These are phyloP conservation scores for Papilio gigon DNA, from an alignment of 2,888 invertebrate species.

Conservation along the genomic window DNA sequence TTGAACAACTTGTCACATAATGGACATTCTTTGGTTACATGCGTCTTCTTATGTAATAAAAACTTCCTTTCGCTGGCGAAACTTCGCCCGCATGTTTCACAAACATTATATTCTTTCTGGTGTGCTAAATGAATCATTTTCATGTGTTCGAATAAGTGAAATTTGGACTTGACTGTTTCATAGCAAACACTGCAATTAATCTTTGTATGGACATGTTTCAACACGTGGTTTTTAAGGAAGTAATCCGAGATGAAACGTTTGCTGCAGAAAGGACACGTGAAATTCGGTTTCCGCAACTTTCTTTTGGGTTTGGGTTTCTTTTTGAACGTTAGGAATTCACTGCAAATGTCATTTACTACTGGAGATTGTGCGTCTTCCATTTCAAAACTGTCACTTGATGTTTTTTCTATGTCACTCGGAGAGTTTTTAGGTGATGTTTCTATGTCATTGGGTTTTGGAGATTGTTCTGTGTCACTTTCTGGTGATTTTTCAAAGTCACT, in stretches of 20 bases:
- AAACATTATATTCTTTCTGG: conserved; percentile 50
- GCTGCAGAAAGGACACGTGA: conserved; percentile 65
- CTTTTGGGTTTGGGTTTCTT: conserved; percentile 52
- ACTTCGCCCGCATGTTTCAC: conserved; percentile 61
- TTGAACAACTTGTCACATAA: conserved; percentile 64
- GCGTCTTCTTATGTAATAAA: conserved; percentile 56
- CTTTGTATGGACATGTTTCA: conserved; percentile 59
- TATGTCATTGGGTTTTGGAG: conserved; percentile 47
- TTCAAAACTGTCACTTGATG: no score
- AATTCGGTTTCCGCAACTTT: conserved; percentile 49
- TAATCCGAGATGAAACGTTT: conserved; percentile 73
- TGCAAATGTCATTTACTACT: conserved; percentile 54
- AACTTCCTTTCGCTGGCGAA: conserved; percentile 55
- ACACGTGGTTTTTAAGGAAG: conserved; percentile 65
- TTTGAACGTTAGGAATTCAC: conserved; percentile 70
- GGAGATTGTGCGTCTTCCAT: conserved; percentile 12
- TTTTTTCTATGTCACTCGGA: not conserved
- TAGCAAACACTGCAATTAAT: conserved; percentile 59
- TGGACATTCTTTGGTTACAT: conserved; percentile 57
- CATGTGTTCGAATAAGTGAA: conserved; percentile 66
- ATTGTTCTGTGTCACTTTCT: conserved; percentile 20
- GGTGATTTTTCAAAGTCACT: not conserved
- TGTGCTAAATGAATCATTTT: conserved; percentile 63
- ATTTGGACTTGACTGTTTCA: conserved; percentile 61
- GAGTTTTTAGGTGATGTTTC: not conserved